Percentiles rank a stretch among this genome's conserved stretches.
Evolutionary conservation across 2,113 vertebrate genomes (phyloP).

Genomic region (Cyanistes caeruleus): DNA sequence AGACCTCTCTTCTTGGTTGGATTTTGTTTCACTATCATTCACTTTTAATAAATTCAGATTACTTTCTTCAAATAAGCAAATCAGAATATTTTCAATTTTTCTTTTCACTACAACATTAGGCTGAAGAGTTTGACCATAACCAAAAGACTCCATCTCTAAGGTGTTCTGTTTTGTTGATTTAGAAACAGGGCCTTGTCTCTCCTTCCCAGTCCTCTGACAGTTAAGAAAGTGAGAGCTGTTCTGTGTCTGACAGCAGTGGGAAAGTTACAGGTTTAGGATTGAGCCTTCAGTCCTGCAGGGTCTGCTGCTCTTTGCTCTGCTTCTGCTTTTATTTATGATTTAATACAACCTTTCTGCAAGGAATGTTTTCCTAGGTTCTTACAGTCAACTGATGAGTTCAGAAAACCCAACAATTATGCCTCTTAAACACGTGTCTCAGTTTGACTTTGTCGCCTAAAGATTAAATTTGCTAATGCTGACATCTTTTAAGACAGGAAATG

Average conservation of each 20-base stretch:
- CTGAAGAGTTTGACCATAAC: neutral
- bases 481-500: neutral
- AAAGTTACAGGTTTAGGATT: neutral
- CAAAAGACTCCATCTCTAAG: neutral
- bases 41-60: neutral
- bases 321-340: neutral
- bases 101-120: neutral
- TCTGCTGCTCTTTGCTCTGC: neutral
- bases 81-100: neutral
- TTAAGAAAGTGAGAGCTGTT: neutral
- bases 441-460: neutral
- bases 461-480: neutral
- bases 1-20: neutral
- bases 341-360: neutral
- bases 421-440: neutral
- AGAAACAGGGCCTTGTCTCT: neutral
- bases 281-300: neutral
- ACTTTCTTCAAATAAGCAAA: neutral
- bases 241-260: neutral
- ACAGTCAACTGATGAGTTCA: neutral
- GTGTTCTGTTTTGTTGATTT: neutral
- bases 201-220: neutral
- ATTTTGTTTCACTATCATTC: rapidly evolving
- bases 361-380: neutral
- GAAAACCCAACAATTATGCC: neutral